Evolutionary conservation across 2,888 invertebrate species (phyloP), one percentile per base, ranked within the genome.

Genomic region (Eurytoma californica): DNA sequence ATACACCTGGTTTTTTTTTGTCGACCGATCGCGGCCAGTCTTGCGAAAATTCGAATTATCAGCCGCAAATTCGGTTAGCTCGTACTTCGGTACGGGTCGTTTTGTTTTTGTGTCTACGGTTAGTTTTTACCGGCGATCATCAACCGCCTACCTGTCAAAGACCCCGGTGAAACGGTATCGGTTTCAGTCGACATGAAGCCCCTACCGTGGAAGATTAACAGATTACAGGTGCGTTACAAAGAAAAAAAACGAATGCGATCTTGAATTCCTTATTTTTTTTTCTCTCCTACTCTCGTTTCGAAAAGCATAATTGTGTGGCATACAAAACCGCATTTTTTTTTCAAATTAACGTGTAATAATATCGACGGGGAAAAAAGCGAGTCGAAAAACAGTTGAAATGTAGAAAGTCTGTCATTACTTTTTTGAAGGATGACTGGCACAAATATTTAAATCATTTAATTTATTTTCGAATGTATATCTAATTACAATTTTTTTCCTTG

Each of bases 111-210:
- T 13, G 20, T 55, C 30, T 70, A 24, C 16, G 72, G 80, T 78
- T 81, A 78, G 81, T 24, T n/a, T 12, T 24, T 39, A 57, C 28
- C 51, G 3, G 53, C 49, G 65, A 39, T 13, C 51, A 53, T 67
- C 74, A 74, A 30, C 74, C 67, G 51, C 30, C 55, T 68, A 47
- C n/a, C 30, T 74, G 75, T 75, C 68, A 61, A 68, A 53, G 53
- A 53, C 55, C 39, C 51, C 14, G 30, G 66, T 57, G 58, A 74
- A 74, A 74, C 61, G n/a, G 61, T 75, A 75, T 76, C 63, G 68
- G 61, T 68, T 75, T 39, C 63, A 30, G 60, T 67, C 60, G 58
- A 67, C 28, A 57, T n/a, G 58, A 20, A n/a, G 20, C 30, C n/a
- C 9, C 24, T 20, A n/a, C 57, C 12, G 14, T 49, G 65, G 30